Percentiles rank a stretch among this genome's conserved stretches.
Evolutionary conservation across 2,113 vertebrate genomes (phyloP).

Genomic region (Syngnathus floridae): DNA sequence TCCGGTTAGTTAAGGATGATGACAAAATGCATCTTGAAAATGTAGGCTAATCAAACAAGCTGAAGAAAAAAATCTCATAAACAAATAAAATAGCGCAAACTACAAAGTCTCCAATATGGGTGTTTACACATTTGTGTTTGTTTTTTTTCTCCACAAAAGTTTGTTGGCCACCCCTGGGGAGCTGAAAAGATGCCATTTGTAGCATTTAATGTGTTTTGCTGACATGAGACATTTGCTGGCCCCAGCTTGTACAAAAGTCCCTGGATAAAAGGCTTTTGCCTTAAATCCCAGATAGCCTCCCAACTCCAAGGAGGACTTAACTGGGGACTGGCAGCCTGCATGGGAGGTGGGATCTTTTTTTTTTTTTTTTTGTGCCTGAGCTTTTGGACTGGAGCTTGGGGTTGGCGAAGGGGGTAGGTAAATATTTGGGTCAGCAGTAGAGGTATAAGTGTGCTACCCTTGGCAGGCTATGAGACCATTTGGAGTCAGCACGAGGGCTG

Average conservation of each 20-base stretch:
- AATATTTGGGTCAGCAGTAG: constrained; percentile 42
- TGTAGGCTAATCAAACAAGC: background rate
- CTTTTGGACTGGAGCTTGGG: constrained; percentile 28
- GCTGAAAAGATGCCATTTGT: constrained; percentile 48
- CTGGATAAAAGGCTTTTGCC: constrained; percentile 66
- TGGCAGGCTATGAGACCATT: constrained; percentile 14
- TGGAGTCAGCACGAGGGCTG: constrained; percentile 8
- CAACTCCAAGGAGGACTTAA: constrained; percentile 56
- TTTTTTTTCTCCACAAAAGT: constrained; percentile 17
- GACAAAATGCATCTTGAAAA: constrained; percentile 9
- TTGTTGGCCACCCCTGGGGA: constrained; percentile 21
- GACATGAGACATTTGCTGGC: constrained; percentile 56
- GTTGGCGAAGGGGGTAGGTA: constrained; percentile 33
- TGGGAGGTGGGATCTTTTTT: constrained; percentile 39
- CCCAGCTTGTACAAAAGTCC: constrained; percentile 57
- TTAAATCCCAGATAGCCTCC: constrained; percentile 64
- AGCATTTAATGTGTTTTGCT: constrained; percentile 57
- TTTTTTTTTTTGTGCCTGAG: constrained; percentile 34
- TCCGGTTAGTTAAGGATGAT: constrained; percentile 48
- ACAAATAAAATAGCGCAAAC: background rate
- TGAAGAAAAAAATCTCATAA: constrained; percentile 2
- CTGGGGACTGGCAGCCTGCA: constrained; percentile 45
- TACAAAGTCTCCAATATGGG: background rate
- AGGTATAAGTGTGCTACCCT: constrained; percentile 27
- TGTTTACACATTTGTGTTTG: constrained; percentile 1